A percentile compares a stretch with the other conserved stretches of the same genome.
These are phyloP conservation scores for Cathartes aura DNA, from an alignment of 2,113 vertebrate species.

Conservation along the genomic window DNA sequence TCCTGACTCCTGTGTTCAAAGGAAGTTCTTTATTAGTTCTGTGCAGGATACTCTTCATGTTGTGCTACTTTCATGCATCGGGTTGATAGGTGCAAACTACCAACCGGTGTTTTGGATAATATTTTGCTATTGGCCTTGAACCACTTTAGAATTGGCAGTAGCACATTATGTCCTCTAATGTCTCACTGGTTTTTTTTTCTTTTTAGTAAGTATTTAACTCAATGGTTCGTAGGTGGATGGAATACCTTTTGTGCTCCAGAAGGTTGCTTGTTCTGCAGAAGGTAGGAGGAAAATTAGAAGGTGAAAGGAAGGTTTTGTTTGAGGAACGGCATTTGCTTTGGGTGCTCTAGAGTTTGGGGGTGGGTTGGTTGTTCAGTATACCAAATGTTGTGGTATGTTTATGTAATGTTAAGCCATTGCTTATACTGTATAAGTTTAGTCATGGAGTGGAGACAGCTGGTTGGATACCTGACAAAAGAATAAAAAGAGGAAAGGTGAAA, in stretches of 20 bases:
- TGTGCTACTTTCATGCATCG: background rate
- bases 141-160: background rate
- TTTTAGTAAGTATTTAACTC: background rate
- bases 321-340: background rate
- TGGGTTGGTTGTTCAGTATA: background rate
- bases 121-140: background rate
- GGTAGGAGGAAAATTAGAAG: background rate
- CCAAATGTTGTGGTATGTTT: background rate
- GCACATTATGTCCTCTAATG: background rate
- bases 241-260: background rate
- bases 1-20: conserved; percentile 23
- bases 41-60: background rate
- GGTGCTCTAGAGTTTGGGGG: background rate
- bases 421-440: background rate
- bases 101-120: background rate
- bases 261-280: background rate
- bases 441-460: background rate
- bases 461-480: background rate
- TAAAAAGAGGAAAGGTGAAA: background rate
- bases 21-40: conserved; percentile 16
- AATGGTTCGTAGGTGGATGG: background rate
- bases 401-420: background rate
- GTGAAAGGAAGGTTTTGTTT: background rate
- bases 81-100: background rate
- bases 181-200: background rate